Percentiles rank a stretch among this genome's conserved stretches.
phyloP scores from a whole-genome alignment of 2,797 vertebrate species.

The Rhadinocentrus ornatus region DNA sequence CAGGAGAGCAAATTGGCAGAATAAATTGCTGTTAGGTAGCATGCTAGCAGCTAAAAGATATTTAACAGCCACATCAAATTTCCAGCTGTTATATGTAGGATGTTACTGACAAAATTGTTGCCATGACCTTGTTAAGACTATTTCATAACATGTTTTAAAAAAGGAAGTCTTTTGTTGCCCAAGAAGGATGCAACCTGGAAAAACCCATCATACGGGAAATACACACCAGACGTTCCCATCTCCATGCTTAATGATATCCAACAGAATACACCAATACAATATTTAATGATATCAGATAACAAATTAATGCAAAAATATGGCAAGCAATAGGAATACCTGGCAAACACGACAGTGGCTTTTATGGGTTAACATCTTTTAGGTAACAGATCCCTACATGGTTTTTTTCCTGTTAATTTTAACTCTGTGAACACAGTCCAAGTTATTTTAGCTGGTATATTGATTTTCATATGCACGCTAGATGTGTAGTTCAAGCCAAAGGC shows the following conservation, averaged over 20 bases:
- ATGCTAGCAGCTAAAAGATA: background rate
- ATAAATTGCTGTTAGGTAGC: background rate
- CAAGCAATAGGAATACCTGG: background rate
- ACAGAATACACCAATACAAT: no score
- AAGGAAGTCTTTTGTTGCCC: background rate
- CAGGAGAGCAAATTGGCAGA: background rate
- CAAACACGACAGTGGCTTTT: background rate
- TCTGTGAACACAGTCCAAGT: background rate
- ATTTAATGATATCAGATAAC: constrained; percentile 39
- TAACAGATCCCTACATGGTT: background rate
- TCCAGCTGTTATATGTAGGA: background rate
- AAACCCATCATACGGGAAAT: background rate
- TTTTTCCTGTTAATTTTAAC: background rate
- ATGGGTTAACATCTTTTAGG: background rate
- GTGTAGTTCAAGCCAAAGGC: background rate
- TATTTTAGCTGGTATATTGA: background rate
- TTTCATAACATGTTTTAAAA: background rate
- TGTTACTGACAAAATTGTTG: background rate
- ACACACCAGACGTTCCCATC: constrained; percentile 53
- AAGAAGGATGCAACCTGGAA: background rate
- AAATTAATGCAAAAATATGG: background rate
- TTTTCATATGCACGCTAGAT: background rate
- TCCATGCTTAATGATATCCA: constrained; percentile 25
- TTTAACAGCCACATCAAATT: background rate
- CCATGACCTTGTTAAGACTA: background rate